These are phyloP conservation scores for Tachystola acroxantha DNA, from an alignment of 2,888 invertebrate genomes.

Conservation along the genomic window DNA sequence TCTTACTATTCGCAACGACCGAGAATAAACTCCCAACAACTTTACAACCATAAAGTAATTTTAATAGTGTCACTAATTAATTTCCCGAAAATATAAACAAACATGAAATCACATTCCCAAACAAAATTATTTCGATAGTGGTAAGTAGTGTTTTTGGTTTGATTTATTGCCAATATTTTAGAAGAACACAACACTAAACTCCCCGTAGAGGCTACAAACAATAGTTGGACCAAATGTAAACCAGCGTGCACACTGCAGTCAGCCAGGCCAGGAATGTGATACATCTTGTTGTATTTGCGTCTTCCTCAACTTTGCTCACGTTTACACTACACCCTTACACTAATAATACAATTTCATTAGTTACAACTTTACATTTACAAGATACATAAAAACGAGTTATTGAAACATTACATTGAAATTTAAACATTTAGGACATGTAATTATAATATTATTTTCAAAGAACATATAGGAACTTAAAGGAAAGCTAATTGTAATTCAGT, in stretches of 20 bases:
- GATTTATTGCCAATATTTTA: neutral
- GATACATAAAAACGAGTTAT: conserved; percentile 1
- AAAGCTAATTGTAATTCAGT: no score
- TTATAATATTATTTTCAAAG: no score
- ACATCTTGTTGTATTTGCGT: conserved; percentile 77
- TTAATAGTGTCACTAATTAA: neutral
- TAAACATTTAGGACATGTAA: no score
- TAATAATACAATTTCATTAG: neutral
- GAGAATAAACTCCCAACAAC: no score
- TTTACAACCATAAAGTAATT: no score
- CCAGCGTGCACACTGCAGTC: conserved; percentile 57
- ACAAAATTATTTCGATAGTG: neutral
- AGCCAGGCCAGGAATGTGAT: conserved; percentile 47
- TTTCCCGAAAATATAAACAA: neutral
- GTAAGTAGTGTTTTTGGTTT: neutral
- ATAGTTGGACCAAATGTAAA: conserved; percentile 70
- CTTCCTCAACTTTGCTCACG: conserved; percentile 54
- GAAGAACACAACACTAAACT: neutral
- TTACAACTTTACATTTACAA: neutral
- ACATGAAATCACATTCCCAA: conserved; percentile 1
- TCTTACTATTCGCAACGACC: no score
- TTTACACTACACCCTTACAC: conserved; percentile 32
- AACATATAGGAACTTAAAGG: no score
- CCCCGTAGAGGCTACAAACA: neutral
- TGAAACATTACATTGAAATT: no score